phyloP scores from a whole-genome alignment of 37 sponge, comb jelly and placozoan species.

The Petrosia ficiformis region DNA sequence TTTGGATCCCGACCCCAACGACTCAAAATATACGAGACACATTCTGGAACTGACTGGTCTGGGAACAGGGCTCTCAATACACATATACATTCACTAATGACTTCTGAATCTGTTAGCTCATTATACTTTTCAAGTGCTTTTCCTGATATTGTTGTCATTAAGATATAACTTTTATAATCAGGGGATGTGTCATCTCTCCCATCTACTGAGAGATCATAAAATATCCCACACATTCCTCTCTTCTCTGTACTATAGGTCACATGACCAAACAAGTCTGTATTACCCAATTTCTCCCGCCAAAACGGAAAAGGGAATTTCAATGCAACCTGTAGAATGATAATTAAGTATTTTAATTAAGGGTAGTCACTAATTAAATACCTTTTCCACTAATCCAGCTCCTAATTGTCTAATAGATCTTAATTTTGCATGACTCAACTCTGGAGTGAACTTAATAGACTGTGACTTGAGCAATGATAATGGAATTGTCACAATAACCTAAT shows the following conservation, averaged over 20 bases:
- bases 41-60: constrained; percentile 55
- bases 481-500: constrained; percentile 83
- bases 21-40: constrained; percentile 44
- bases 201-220: constrained; percentile 70
- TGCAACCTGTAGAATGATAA: constrained; percentile 49
- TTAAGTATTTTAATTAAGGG: neutral
- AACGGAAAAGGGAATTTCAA: constrained; percentile 72
- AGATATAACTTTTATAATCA: constrained; percentile 13
- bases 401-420: constrained; percentile 55
- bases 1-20: constrained; percentile 75
- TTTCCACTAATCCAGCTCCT: constrained; percentile 88
- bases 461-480: constrained; percentile 75
- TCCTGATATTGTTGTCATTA: constrained; percentile 77
- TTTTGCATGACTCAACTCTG: constrained; percentile 72
- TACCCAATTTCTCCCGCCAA: constrained; percentile 64
- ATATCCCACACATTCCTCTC: constrained; percentile 80
- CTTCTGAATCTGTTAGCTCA: constrained; percentile 32
- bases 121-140: constrained; percentile 51
- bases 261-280: constrained; percentile 88
- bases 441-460: constrained; percentile 52
- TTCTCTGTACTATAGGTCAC: constrained; percentile 25
- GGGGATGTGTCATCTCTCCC: neutral
- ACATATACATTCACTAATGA: constrained; percentile 48
- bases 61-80: constrained; percentile 71
- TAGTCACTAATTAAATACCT: constrained; percentile 36